A percentile compares a stretch with the other conserved stretches of the same genome.
Evolutionary conservation across 2,888 invertebrate species (phyloP).

Genomic region (Chalcis sispes): DNA sequence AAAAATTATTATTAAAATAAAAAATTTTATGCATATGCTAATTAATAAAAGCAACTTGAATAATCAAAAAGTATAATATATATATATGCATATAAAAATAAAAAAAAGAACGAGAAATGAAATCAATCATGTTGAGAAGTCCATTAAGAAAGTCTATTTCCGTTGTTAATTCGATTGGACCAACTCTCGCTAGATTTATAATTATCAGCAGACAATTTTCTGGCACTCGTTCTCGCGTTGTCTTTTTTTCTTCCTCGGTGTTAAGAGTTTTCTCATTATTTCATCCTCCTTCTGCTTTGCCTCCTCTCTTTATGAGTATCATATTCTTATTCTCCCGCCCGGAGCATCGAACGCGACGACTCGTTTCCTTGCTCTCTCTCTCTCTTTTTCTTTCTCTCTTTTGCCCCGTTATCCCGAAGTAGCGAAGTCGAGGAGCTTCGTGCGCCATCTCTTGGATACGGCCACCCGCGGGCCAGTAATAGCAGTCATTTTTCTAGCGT

Average conservation of each 20-base stretch:
- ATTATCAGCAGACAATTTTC: constrained; percentile 11
- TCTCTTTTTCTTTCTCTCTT: constrained; percentile 6
- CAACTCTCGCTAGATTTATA: not conserved
- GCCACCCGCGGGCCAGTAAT: constrained; percentile 56
- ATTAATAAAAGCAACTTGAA: too few relatives aligned
- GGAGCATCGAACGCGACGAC: constrained; percentile 1
- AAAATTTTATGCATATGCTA: too few relatives aligned
- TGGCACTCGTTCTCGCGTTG: not conserved
- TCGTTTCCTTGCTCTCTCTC: constrained; percentile 30
- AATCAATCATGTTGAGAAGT: too few relatives aligned
- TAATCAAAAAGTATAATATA: too few relatives aligned
- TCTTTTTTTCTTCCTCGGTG: not conserved
- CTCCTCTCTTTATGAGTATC: constrained; percentile 16
- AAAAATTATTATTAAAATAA: too few relatives aligned
- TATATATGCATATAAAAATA: too few relatives aligned
- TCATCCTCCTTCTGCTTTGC: constrained; percentile 19
- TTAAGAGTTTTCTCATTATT: constrained; percentile 48
- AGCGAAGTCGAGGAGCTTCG: not conserved
- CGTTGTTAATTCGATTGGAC: not conserved
- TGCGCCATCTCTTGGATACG: constrained; percentile 7
- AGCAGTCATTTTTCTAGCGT: constrained; percentile 68
- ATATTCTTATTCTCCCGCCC: constrained; percentile 28
- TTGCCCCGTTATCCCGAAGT: too few relatives aligned
- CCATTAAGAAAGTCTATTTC: not conserved
- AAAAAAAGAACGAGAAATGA: too few relatives aligned